These are phyloP conservation scores for Cataglyphis albicans DNA, from an alignment of 2,888 invertebrate genomes.

Conservation along the genomic window DNA sequence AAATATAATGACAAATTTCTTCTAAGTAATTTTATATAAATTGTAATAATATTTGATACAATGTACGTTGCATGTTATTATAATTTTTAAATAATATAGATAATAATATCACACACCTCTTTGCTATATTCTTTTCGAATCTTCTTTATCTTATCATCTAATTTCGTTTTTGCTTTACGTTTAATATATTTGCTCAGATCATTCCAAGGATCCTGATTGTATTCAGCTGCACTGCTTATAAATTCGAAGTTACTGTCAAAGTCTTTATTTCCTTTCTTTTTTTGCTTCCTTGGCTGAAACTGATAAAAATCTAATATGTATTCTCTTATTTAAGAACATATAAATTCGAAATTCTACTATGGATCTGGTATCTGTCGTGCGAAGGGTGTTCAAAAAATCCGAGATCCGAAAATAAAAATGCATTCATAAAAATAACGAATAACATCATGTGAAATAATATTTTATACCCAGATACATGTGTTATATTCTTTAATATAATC, in stretches of 20 bases:
- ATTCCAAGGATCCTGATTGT: conserved; percentile 93
- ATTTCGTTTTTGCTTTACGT: conserved; percentile 92
- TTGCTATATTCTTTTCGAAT: conserved; percentile 86
- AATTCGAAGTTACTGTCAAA: conserved; percentile 94
- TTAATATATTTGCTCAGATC: conserved; percentile 93
- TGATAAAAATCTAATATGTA: conserved; percentile 81
- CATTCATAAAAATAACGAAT: not conserved
- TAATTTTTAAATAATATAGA: conserved; percentile 6
- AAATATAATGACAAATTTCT: not conserved
- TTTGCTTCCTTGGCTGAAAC: conserved; percentile 94
- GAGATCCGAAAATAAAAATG: not conserved
- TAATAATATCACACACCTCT: conserved; percentile 82
- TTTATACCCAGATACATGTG: not conserved
- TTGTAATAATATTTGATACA: conserved; percentile 8
- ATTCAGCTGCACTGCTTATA: conserved; percentile 92
- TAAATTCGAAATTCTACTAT: not conserved
- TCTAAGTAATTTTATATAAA: not conserved
- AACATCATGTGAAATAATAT: conserved; percentile 2
- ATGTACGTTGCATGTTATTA: conserved; percentile 4
- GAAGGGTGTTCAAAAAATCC: conserved; percentile 55
- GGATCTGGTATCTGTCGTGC: conserved; percentile 65
- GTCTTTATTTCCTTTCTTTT: conserved; percentile 90
- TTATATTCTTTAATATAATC: conserved; percentile 10
- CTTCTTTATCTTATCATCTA: conserved; percentile 94
- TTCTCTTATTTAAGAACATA: not conserved